phyloP scores from a whole-genome alignment of 37 sponge, comb jelly and placozoan genomes.

The Oopsacas minuta region DNA sequence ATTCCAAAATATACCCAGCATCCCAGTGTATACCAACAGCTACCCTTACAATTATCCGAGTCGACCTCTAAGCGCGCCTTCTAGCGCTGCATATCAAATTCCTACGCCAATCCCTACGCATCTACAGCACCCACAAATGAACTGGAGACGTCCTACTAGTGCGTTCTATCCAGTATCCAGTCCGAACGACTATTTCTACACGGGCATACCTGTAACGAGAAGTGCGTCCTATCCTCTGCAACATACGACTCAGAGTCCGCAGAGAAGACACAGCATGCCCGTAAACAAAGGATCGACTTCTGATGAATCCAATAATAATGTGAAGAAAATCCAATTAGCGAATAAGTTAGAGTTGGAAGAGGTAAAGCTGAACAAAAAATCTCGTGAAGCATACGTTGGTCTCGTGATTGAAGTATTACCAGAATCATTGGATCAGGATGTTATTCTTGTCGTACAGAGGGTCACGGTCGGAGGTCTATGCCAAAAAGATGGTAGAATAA shows the following conservation, averaged over 20 bases:
- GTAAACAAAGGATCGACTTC: neutral
- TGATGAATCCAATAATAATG: neutral
- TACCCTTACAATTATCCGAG: neutral
- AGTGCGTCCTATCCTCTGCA: neutral
- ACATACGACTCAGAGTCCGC: neutral
- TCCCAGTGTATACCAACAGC: neutral
- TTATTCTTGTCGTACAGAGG: neutral
- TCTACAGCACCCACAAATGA: neutral
- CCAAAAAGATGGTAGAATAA: neutral
- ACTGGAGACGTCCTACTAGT: neutral
- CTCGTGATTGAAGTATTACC: neutral
- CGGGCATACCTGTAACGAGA: neutral
- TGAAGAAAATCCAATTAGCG: neutral
- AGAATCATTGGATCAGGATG: neutral
- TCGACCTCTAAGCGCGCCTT: neutral
- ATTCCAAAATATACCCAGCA: neutral
- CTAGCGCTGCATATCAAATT: neutral
- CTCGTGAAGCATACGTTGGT: neutral
- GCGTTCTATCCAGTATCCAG: neutral
- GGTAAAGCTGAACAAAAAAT: neutral
- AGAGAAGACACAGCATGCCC: neutral
- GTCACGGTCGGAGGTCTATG: neutral
- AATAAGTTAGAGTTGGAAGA: constrained; percentile 1
- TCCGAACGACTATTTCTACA: neutral
- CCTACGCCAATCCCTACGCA: neutral